These are phyloP conservation scores for Apodemus sylvaticus DNA, from an alignment of 2,113 vertebrate genomes.

Conservation along the genomic window DNA sequence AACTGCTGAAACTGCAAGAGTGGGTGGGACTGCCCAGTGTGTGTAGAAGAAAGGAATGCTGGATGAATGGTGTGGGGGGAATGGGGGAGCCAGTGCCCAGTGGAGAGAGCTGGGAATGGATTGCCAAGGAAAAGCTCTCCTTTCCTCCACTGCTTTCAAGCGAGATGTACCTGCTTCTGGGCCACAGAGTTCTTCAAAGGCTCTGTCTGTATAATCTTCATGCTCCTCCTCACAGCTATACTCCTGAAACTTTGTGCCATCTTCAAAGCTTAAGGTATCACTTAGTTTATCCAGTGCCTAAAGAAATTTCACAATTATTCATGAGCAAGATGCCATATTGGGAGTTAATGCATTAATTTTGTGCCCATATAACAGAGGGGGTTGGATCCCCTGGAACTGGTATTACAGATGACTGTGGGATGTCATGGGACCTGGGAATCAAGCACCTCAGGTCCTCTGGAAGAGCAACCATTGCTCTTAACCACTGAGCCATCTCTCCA, in stretches of 20 bases:
- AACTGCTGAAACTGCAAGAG: neutral
- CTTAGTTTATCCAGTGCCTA: constrained; percentile 84
- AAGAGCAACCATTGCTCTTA: neutral
- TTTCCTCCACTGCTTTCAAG: neutral
- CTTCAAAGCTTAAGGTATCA: constrained; percentile 85
- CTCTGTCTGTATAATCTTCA: constrained; percentile 63
- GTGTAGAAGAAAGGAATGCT: neutral
- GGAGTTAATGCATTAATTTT: neutral
- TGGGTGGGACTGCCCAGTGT: neutral
- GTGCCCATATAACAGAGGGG: neutral
- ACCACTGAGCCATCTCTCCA: neutral
- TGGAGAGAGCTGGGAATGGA: neutral
- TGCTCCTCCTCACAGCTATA: constrained; percentile 60
- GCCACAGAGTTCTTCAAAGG: constrained; percentile 61
- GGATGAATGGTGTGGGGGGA: neutral
- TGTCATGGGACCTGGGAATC: neutral
- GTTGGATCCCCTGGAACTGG: neutral
- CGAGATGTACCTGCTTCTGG: constrained; percentile 77
- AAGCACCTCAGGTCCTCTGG: neutral
- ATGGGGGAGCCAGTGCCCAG: neutral
- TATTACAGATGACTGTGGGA: neutral
- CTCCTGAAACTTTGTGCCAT: constrained; percentile 82
- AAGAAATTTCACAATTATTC: constrained; percentile 58
- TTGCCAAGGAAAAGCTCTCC: neutral
- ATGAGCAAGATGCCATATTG: constrained; percentile 44